Percentiles rank a stretch among this genome's conserved stretches.
These are phyloP conservation scores for Phyto melanocephala DNA, from an alignment of 2,888 invertebrate species.

Conservation along the genomic window DNA sequence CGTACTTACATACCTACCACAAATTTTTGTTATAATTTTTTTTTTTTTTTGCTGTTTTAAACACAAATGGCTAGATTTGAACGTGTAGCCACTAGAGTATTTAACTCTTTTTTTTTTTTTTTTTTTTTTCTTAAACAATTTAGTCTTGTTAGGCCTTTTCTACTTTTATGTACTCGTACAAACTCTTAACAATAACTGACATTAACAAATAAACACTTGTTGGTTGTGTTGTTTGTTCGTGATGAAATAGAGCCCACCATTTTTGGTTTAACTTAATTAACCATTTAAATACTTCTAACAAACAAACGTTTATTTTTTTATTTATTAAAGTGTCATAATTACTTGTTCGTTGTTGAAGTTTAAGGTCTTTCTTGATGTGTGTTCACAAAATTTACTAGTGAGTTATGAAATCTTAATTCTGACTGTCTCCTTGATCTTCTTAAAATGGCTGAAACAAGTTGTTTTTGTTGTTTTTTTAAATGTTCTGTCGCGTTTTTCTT, in stretches of 20 bases:
- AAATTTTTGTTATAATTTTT: constrained; percentile 19
- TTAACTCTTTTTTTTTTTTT: too few species aligned
- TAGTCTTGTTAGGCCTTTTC: constrained; percentile 47
- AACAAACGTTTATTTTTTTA: constrained; percentile 14
- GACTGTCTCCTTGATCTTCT: too few species aligned
- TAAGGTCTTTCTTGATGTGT: constrained; percentile 40
- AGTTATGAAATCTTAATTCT: constrained; percentile 44
- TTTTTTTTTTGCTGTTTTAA: not conserved
- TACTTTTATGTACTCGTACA: not conserved
- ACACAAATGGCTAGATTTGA: constrained; percentile 1
- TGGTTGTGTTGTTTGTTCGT: constrained; percentile 53
- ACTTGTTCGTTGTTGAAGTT: constrained; percentile 51
- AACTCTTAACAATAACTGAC: constrained; percentile 21
- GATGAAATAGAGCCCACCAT: constrained; percentile 58
- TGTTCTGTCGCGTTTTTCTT: not conserved
- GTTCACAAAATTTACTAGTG: constrained; percentile 1
- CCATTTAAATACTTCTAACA: constrained; percentile 63
- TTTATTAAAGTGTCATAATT: constrained; percentile 58
- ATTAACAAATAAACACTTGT: constrained; percentile 59
- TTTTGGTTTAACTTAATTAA: constrained; percentile 64
- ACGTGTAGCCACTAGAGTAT: constrained; percentile 57
- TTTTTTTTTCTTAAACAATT: constrained; percentile 52
- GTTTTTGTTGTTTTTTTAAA: not conserved
- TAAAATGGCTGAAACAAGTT: constrained; percentile 4
- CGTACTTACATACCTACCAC: constrained; percentile 35